Percentiles rank a stretch among this genome's conserved stretches.
Evolutionary conservation across 2,888 invertebrate species (phyloP).

Genomic region (Macrosoma leucophasiata): DNA sequence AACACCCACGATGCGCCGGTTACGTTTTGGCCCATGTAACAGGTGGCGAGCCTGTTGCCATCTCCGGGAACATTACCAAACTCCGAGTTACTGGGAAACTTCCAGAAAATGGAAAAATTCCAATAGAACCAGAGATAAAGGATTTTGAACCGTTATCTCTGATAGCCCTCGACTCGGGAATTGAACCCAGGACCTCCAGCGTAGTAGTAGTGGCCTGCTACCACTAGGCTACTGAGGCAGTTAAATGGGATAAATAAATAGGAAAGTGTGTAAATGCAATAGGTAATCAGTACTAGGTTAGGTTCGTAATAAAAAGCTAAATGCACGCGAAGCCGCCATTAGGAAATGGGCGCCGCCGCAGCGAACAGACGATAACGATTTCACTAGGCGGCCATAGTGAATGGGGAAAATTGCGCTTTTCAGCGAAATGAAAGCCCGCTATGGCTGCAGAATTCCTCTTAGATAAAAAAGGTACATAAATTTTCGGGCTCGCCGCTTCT

Average conservation of each 20-base stretch:
- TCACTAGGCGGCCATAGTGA: constrained; percentile 61
- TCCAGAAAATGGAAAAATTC: too few species aligned
- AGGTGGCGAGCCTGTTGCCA: too few species aligned
- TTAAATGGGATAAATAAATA: constrained; percentile 20
- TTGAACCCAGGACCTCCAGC: not conserved
- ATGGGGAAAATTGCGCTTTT: constrained; percentile 71
- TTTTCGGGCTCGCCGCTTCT: constrained; percentile 29
- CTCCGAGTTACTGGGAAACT: too few species aligned
- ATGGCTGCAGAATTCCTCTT: constrained; percentile 51
- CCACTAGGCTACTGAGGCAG: constrained; percentile 5
- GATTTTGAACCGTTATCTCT: too few species aligned
- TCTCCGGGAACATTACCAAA: too few species aligned
- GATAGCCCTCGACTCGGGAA: too few species aligned
- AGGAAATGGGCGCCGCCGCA: constrained; percentile 64
- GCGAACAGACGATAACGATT: constrained; percentile 65
- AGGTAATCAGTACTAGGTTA: constrained; percentile 32
- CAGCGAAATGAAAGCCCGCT: constrained; percentile 62
- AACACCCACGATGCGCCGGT: too few species aligned
- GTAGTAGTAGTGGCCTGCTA: constrained; percentile 3
- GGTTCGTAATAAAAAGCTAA: constrained; percentile 52
- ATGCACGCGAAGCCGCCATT: constrained; percentile 70
- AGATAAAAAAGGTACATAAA: constrained; percentile 46
- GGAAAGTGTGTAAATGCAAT: constrained; percentile 32
- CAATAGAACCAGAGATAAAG: too few species aligned
- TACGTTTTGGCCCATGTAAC: too few species aligned